Percentiles rank a stretch among this genome's conserved stretches.
Evolutionary conservation across 2,113 vertebrate genomes (phyloP).

Genomic region (Cnemophilus loriae): DNA sequence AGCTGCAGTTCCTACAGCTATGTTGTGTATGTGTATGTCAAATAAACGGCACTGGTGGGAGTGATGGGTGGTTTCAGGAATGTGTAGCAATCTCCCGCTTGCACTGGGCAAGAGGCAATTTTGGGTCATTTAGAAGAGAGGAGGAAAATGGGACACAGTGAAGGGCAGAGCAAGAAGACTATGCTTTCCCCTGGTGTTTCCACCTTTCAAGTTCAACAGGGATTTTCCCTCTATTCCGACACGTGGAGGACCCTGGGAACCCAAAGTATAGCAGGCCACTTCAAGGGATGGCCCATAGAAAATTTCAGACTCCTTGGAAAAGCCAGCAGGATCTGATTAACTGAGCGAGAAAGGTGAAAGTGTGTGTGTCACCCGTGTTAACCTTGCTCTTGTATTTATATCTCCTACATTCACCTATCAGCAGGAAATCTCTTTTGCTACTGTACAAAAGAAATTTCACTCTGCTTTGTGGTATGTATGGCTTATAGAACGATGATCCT

Average conservation of each 20-base stretch:
- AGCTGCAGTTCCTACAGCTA: constrained; percentile 35
- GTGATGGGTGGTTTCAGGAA: not conserved
- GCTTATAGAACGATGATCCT: not conserved
- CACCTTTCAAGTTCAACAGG: not conserved
- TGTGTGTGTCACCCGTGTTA: not conserved
- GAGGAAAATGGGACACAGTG: not conserved
- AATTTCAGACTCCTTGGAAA: not conserved
- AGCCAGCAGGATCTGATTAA: not conserved
- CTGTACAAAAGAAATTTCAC: not conserved
- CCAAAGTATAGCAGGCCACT: not conserved
- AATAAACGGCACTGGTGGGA: constrained; percentile 22
- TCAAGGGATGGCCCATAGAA: not conserved
- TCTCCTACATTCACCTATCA: not conserved
- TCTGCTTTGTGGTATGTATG: not conserved
- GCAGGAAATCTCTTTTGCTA: not conserved
- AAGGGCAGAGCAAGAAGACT: not conserved
- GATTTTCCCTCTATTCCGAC: not conserved
- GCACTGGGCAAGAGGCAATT: not conserved
- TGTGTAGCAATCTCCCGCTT: not conserved
- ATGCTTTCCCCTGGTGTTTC: not conserved
- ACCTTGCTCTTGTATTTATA: not conserved
- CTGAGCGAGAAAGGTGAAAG: not conserved
- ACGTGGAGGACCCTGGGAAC: not conserved
- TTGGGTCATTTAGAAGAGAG: not conserved
- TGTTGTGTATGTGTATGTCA: not conserved